phyloP scores from a whole-genome alignment of 1,140 invertebrate species.

The Cyclina sinensis region DNA sequence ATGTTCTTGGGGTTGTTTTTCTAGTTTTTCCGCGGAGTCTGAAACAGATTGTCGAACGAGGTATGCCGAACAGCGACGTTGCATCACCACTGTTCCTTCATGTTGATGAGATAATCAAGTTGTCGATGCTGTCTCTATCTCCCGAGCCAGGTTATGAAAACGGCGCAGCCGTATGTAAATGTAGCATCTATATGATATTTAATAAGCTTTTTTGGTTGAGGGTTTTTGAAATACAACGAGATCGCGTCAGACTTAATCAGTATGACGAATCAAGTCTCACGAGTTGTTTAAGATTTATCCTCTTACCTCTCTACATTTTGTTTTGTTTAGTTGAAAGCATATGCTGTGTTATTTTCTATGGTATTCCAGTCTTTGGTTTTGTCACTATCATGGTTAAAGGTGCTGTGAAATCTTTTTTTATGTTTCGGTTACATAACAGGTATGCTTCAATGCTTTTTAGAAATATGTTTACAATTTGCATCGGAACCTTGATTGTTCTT shows the following conservation, averaged over 20 bases:
- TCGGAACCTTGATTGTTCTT: neutral
- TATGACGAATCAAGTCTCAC: neutral
- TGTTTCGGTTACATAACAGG: neutral
- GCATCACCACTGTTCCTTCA: conserved; percentile 18
- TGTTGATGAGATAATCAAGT: conserved; percentile 20
- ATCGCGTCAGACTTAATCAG: neutral
- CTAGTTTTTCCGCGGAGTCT: conserved; percentile 36
- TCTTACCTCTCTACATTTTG: neutral
- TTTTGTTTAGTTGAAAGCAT: conserved; percentile 37
- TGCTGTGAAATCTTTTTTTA: neutral
- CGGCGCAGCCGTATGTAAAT: neutral
- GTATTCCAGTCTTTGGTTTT: conserved; percentile 3
- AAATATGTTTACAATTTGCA: neutral
- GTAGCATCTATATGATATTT: conserved; percentile 40
- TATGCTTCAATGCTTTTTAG: neutral
- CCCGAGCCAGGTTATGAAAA: conserved; percentile 38
- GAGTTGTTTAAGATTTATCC: neutral
- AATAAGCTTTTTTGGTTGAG: conserved; percentile 10
- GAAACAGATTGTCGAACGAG: conserved; percentile 44
- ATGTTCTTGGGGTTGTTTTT: conserved; percentile 24
- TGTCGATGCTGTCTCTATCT: neutral
- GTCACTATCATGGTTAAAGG: conserved; percentile 40
- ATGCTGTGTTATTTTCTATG: neutral
- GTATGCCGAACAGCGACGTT: neutral
- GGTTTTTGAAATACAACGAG: neutral